These are phyloP conservation scores for Sphaerolaimus hirsutus DNA, from an alignment of 2,888 invertebrate genomes.

Conservation along the genomic window DNA sequence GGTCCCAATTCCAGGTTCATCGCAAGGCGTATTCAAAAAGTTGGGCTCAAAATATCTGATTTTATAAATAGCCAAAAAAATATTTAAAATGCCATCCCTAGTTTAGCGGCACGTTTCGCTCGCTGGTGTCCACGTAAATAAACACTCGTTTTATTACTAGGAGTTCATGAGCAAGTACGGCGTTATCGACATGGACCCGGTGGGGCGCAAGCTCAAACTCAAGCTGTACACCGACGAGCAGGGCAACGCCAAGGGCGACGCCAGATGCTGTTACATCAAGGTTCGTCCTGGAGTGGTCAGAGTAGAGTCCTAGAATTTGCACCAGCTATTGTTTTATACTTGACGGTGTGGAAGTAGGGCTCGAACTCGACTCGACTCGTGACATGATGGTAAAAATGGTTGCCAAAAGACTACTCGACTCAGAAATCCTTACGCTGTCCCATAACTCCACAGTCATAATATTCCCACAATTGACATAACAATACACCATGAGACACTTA, in stretches of 20 bases:
- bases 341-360: too few species aligned
- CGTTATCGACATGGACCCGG: constrained; percentile 61
- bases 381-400: too few species aligned
- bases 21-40: neutral
- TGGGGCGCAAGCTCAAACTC: constrained; percentile 49
- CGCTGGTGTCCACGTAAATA: neutral
- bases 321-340: neutral
- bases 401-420: too few species aligned
- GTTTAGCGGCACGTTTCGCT: too few species aligned
- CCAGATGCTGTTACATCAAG: constrained; percentile 78
- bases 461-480: too few species aligned
- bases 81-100: neutral
- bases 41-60: neutral
- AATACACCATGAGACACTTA: too few species aligned
- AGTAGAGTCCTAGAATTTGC: neutral
- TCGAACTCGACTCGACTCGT: too few species aligned
- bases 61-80: neutral
- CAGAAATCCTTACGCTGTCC: too few species aligned
- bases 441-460: too few species aligned
- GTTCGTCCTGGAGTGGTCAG: constrained; percentile 33
- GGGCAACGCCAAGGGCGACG: constrained; percentile 70
- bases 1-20: neutral
- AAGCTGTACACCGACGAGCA: constrained; percentile 71
- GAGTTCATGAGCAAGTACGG: constrained; percentile 89
- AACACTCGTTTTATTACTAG: constrained; percentile 41